These are phyloP conservation scores for Strigamia crassipes DNA, from an alignment of 2,888 invertebrate species.

Conservation along the genomic window DNA sequence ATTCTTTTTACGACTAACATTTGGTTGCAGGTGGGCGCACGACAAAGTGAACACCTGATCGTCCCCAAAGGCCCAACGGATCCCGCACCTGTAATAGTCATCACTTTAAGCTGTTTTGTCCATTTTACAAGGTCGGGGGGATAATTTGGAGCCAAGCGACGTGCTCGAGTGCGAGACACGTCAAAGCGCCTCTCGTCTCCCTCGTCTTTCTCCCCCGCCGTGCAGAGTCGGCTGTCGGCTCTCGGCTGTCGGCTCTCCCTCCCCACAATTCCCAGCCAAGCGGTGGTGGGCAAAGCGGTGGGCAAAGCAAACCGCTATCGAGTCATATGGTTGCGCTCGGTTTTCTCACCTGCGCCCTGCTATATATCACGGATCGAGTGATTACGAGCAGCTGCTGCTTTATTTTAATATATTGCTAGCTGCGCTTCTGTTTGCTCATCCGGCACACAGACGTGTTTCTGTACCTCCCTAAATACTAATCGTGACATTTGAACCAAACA, in stretches of 20 bases:
- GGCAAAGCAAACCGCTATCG: neutral
- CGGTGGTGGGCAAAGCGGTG: neutral
- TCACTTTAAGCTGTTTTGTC: neutral
- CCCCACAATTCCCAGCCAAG: neutral
- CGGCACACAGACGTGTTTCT: slow-evolving; percentile 33
- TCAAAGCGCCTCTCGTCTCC: neutral
- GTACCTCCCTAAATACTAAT: slow-evolving; percentile 11
- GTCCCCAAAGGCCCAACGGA: no score
- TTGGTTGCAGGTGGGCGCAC: neutral
- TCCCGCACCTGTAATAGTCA: neutral
- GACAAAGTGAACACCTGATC: neutral
- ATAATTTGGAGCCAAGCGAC: neutral
- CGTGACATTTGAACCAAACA: neutral
- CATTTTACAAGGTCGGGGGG: neutral
- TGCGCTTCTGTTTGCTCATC: slow-evolving; percentile 1
- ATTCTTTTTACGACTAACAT: neutral
- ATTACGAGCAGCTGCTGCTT: slow-evolving; percentile 5
- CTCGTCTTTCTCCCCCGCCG: no score
- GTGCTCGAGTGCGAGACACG: neutral
- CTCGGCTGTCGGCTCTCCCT: no score
- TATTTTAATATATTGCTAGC: neutral
- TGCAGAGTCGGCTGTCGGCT: neutral
- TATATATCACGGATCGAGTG: neutral
- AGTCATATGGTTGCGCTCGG: neutral
- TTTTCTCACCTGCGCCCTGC: slow-evolving; percentile 9